These are phyloP conservation scores for Micrasema longulum DNA, from an alignment of 1,140 invertebrate species.

Conservation along the genomic window DNA sequence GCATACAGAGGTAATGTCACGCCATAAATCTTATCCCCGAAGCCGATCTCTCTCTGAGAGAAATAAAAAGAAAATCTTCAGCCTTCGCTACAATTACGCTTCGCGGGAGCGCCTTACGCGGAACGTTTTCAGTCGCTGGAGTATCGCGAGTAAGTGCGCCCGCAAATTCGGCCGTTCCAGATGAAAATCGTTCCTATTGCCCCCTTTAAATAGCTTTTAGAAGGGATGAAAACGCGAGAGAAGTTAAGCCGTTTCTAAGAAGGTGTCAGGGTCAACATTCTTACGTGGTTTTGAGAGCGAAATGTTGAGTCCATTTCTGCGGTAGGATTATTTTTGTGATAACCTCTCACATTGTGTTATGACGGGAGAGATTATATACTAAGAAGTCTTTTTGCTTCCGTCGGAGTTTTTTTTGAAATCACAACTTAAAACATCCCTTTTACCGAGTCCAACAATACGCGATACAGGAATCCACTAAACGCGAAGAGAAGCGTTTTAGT, in stretches of 20 bases:
- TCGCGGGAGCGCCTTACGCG: neutral
- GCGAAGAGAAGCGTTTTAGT: too few species aligned
- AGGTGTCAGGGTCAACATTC: constrained; percentile 35
- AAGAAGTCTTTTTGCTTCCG: too few species aligned
- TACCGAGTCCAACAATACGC: too few species aligned
- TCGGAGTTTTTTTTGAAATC: too few species aligned
- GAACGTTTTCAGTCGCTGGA: neutral
- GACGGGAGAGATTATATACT: neutral
- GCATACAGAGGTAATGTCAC: constrained; percentile 33
- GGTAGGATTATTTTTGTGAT: constrained; percentile 24
- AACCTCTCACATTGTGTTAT: constrained; percentile 10
- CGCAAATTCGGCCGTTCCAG: neutral
- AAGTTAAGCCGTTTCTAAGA: constrained; percentile 38
- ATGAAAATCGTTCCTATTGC: neutral
- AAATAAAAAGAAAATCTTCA: constrained; percentile 28
- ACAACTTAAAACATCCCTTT: too few species aligned
- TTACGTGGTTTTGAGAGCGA: constrained; percentile 27
- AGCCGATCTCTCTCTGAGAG: constrained; percentile 15
- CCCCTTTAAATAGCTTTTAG: constrained; percentile 6
- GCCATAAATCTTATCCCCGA: constrained; percentile 24
- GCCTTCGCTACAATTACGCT: neutral
- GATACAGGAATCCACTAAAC: too few species aligned
- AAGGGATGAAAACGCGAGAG: constrained; percentile 12
- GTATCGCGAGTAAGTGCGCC: neutral
- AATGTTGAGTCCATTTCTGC: constrained; percentile 12